A percentile compares a stretch with the other conserved stretches of the same genome.
Conservation (phyloP, 2,797 vertebrate species). For the Leptatherina wallacei region DNA sequence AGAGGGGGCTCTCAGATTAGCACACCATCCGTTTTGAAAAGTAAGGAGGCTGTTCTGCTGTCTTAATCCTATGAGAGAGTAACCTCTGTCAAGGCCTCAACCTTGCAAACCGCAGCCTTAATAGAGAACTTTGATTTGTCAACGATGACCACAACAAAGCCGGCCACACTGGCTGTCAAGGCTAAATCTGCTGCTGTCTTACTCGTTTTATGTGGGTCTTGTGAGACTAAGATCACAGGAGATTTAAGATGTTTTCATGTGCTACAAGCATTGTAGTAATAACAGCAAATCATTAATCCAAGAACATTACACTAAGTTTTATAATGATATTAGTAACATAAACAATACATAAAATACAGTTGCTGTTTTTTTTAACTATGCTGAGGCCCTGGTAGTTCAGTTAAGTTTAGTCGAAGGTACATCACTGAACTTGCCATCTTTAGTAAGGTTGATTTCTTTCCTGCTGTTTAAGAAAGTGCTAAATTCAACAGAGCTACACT, state of each 20-base stretch:
- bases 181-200: slow-evolving; percentile 40
- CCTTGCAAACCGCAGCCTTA: slow-evolving; percentile 69
- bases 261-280: slow-evolving; percentile 26
- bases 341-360: background rate
- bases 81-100: slow-evolving; percentile 61
- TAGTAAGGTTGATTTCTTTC: background rate
- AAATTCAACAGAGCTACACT: background rate
- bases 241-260: slow-evolving; percentile 45
- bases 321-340: slow-evolving; percentile 5
- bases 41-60: slow-evolving; percentile 49
- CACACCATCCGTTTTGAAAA: slow-evolving; percentile 62
- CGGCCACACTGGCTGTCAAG: slow-evolving; percentile 45
- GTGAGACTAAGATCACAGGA: slow-evolving; percentile 50
- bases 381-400: background rate
- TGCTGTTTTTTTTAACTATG: slow-evolving; percentile 1
- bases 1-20: slow-evolving; percentile 69
- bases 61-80: slow-evolving; percentile 70
- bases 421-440: background rate
- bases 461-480: background rate
- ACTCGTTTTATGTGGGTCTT: slow-evolving; percentile 56
- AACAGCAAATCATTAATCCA: slow-evolving; percentile 32
- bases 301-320: background rate
- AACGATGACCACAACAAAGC: slow-evolving; percentile 80
- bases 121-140: slow-evolving; percentile 79
- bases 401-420: background rate